These are phyloP conservation scores for Lichenostomus cassidix DNA, from an alignment of 2,113 vertebrate species.

Conservation along the genomic window DNA sequence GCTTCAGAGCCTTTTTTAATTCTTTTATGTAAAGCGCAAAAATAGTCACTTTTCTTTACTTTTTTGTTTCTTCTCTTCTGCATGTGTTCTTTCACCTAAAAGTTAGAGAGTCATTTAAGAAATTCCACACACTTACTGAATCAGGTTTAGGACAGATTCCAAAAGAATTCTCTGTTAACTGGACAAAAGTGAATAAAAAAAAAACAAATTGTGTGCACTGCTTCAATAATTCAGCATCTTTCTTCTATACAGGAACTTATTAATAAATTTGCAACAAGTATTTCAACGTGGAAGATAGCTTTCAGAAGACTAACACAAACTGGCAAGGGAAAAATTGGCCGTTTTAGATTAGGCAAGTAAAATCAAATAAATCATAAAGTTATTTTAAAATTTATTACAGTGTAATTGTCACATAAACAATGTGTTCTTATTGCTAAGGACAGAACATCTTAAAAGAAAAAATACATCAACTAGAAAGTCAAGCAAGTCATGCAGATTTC, in stretches of 20 bases:
- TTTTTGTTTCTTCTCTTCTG: not conserved
- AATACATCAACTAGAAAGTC: not conserved
- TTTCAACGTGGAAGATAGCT: not conserved
- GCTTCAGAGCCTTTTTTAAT: not conserved
- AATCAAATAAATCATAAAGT: not conserved
- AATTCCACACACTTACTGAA: not conserved
- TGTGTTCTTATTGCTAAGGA: not conserved
- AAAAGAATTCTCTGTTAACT: not conserved
- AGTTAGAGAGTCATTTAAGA: not conserved
- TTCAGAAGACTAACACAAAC: not conserved
- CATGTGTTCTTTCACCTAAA: not conserved
- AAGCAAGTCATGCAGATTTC: not conserved
- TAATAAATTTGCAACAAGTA: not conserved
- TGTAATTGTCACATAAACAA: not conserved
- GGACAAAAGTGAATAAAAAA: not conserved
- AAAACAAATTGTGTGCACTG: not conserved
- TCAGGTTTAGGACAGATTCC: not conserved
- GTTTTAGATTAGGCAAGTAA: not conserved
- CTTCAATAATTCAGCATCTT: not conserved
- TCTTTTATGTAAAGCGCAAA: not conserved
- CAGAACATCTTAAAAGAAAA: not conserved
- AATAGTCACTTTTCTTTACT: not conserved
- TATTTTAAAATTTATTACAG: slow-evolving; percentile 2
- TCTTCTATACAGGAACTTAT: not conserved
- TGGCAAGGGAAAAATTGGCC: not conserved